Evolutionary conservation across 2,888 invertebrate species (phyloP), one percentile per base, ranked within the genome.

Genomic region (Drosophila leonis): DNA sequence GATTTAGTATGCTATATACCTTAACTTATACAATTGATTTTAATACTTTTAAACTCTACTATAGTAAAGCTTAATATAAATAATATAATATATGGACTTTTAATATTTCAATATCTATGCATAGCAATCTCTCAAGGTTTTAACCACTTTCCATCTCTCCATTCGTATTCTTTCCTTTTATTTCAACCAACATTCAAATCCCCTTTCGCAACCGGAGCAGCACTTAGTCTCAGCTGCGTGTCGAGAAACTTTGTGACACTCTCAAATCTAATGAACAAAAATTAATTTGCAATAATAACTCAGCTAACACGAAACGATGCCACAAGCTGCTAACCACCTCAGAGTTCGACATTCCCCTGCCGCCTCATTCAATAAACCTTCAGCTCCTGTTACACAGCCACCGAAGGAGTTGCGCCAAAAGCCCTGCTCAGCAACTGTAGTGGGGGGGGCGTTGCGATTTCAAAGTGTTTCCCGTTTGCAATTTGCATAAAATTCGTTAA

Each of bases 401-500:
- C 31, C 42, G 72, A 72, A 78, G 75, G 81, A 81, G 77, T 78
- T 75, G 46, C 44, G 61, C 37, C 41, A 57, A 55, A 52, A 61
- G 71, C 20, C 24, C 8, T 33, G 72, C 67, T 18, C 37, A 48
- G 41, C 13, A 3, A 35, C 13, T 3, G 35, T 24, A 35, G 13
- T 13, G 41, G 9, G 24, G 24, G 29, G n/a, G 20, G 31, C 12
- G 57, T 57, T 57, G 65, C 78, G 75, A 74, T 85, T 89, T 90
- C 84, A 83, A 87, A 90, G 85, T 90, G 92, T 91, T 93, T 93
- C 92, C 92, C 92, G 90, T 87, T 91, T 88, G 83, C 90, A 91
- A 92, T 92, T 92, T 92, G 90, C 92, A 92, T 92, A 92, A 91
- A 91, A 90, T 91, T 90, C 86, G 88, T 83, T 89, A 79, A 80